Conservation (phyloP, 2,113 vertebrate species). For the Chlamydotis undulata region DNA sequence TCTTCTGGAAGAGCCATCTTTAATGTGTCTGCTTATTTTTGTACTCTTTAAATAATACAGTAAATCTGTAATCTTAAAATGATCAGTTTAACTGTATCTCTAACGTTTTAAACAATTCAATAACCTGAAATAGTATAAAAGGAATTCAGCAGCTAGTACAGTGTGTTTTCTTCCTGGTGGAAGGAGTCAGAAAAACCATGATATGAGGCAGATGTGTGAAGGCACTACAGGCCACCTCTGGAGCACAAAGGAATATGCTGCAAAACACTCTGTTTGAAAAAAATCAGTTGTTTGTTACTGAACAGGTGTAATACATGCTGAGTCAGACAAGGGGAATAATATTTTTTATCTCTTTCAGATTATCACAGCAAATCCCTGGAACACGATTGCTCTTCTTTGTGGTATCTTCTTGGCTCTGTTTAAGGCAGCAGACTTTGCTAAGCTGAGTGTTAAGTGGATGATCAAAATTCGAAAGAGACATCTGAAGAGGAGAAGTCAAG, state of each 20-base stretch:
- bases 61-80: not conserved
- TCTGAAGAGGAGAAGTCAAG: slow-evolving; percentile 81
- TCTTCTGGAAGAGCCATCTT: not conserved
- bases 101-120: not conserved
- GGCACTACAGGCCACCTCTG: not conserved
- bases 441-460: slow-evolving; percentile 93
- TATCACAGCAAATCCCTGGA: slow-evolving; percentile 95
- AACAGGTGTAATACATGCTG: not conserved
- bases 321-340: not conserved
- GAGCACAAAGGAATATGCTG: not conserved
- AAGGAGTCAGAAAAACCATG: not conserved
- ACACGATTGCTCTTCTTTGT: slow-evolving; percentile 91
- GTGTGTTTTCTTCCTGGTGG: not conserved
- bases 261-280: not conserved
- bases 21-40: not conserved
- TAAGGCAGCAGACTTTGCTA: slow-evolving; percentile 96
- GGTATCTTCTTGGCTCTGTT: slow-evolving; percentile 96
- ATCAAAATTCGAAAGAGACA: slow-evolving; percentile 91
- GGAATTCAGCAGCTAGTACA: not conserved
- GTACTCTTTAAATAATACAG: not conserved
- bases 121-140: not conserved
- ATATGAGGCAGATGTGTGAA: not conserved
- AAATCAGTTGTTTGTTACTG: not conserved
- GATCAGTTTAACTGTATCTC: not conserved
- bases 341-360: slow-evolving; percentile 79